Evolutionary conservation across 2,888 invertebrate genomes (phyloP).

Genomic region (Papilio protenor): DNA sequence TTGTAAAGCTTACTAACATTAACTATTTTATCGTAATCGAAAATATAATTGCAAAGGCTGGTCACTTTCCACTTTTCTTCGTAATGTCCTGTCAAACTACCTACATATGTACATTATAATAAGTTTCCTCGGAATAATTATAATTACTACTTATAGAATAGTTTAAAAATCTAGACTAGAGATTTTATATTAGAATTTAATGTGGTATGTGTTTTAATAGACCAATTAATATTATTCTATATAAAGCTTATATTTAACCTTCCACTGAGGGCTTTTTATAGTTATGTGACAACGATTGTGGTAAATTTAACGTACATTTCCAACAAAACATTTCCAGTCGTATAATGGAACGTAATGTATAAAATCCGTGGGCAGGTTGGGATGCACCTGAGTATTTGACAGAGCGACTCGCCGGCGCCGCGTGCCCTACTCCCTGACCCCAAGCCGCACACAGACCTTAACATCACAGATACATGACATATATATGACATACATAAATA

Average conservation of each 20-base stretch:
- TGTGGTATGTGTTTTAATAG: too few species aligned
- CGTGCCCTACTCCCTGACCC: conserved; percentile 61
- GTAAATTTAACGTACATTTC: not conserved
- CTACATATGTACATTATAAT: too few species aligned
- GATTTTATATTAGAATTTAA: too few species aligned
- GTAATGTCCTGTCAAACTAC: too few species aligned
- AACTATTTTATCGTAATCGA: too few species aligned
- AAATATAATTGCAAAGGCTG: too few species aligned
- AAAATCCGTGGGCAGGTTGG: conserved; percentile 80
- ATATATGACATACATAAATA: conserved; percentile 49
- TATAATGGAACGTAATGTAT: conserved; percentile 63
- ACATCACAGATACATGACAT: conserved; percentile 38
- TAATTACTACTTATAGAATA: too few species aligned
- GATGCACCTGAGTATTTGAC: conserved; percentile 88
- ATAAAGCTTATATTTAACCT: not conserved
- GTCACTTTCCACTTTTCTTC: too few species aligned
- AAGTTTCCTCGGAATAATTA: too few species aligned
- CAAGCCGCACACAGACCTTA: conserved; percentile 49
- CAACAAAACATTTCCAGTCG: not conserved
- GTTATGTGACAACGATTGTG: not conserved
- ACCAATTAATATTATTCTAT: too few species aligned
- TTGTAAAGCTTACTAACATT: too few species aligned
- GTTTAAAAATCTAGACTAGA: too few species aligned
- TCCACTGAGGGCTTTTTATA: not conserved
- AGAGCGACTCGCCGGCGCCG: conserved; percentile 86